Conservation (phyloP, 2,113 vertebrate genomes). For the Monopterus albus region DNA sequence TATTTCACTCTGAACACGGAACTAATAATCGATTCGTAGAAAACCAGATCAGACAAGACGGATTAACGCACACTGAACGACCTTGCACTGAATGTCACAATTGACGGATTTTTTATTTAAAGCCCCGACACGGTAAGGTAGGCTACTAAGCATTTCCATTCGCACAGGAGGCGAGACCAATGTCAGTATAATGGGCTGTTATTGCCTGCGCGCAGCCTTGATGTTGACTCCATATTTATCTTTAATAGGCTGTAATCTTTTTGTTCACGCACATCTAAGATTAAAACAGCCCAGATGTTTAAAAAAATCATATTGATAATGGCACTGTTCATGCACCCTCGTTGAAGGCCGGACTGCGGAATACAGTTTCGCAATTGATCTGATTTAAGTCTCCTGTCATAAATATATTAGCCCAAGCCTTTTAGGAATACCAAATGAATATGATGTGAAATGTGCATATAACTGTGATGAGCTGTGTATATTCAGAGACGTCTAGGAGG, state of each 20-base stretch:
- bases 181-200: background rate
- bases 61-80: constrained; percentile 44
- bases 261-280: background rate
- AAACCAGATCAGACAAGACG: background rate
- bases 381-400: background rate
- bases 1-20: background rate
- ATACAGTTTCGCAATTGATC: constrained; percentile 12
- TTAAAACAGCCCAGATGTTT: background rate
- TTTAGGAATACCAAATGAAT: too few relatives aligned
- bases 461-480: background rate
- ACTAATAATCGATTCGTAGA: background rate
- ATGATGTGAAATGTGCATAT: background rate
- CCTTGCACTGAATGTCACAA: constrained; percentile 76
- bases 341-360: constrained; percentile 63
- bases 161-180: constrained; percentile 6
- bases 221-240: background rate
- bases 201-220: background rate
- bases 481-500: background rate
- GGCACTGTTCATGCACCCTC: constrained; percentile 5
- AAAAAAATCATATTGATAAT: background rate
- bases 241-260: background rate
- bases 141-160: constrained; percentile 53
- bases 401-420: fast-evolving
- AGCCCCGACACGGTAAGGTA: constrained; percentile 76
- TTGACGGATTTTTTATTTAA: constrained; percentile 57